These are phyloP conservation scores for Zhuqinia jingwanae DNA, from an alignment of 2,888 invertebrate species.

Conservation along the genomic window DNA sequence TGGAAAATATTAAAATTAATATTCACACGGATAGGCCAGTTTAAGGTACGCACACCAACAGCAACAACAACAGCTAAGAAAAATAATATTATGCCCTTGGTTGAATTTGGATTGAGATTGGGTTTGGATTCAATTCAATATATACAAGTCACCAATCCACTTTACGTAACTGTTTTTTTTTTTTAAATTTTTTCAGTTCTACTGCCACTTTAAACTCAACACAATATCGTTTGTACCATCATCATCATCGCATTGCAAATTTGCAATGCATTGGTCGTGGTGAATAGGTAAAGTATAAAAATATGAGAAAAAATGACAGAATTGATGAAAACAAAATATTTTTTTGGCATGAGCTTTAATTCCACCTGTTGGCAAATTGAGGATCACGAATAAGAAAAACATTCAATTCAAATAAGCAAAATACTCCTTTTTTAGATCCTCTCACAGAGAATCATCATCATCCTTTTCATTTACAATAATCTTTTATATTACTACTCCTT, in stretches of 20 bases:
- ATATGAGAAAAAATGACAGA: conserved; percentile 37
- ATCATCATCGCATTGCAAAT: no score
- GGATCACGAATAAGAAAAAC: conserved; percentile 14
- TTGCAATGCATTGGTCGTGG: conserved; percentile 22
- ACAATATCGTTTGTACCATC: background rate
- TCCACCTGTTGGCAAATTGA: conserved; percentile 58
- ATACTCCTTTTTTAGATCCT: no score
- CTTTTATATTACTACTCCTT: no score
- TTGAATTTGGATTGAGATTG: conserved; percentile 8
- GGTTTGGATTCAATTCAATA: no score
- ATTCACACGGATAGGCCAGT: no score
- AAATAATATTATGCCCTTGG: conserved; percentile 30
- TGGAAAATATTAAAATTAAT: conserved; percentile 26
- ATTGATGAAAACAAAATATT: conserved; percentile 17
- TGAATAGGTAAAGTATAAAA: conserved; percentile 4
- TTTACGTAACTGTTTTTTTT: conserved; percentile 54
- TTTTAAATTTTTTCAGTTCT: background rate
- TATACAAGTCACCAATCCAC: conserved; percentile 47
- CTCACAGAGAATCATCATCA: no score
- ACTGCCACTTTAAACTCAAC: background rate
- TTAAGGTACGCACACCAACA: no score
- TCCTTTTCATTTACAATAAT: background rate
- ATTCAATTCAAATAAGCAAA: conserved; percentile 3
- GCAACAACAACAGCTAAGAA: background rate
- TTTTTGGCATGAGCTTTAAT: background rate